Base-by-base conservation (phyloP, 1,140 invertebrate species). In the Drosophila ananassae region DNA sequence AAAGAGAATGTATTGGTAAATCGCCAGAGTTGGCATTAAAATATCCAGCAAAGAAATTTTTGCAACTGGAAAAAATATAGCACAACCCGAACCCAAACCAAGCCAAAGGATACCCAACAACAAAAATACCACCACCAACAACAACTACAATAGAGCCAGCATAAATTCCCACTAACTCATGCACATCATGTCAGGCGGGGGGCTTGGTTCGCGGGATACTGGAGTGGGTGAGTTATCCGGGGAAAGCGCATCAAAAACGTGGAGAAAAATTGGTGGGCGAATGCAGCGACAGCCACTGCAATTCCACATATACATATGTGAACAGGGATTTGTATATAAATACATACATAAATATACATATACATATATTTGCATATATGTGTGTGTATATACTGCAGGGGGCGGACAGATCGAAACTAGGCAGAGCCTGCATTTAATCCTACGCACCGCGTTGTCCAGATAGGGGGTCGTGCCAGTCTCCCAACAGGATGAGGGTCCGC, bases 241-340 rank as follows among this genome's bases (percentile, higher is more conserved):
- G 69, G 41, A 46, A 67, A 74, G 56, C 61, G 81, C 81, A 85
- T 72, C 82, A 64, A 67, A 74, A 87, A 81, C 67, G 62, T 74
- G 75, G 79, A 76, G 79, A 89, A 89, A 83, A 83, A 72, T 72
- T 54, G 52, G 37, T 61, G 57, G 48, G 41, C 59, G 41, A 79
- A 9, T 67, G 62, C 64, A 62, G 69, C 62, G 59, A 61, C 72
- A 51, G 54, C 24, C 44, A 37, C 39, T 46, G 46, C 54, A 56
- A 48, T 22, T 59, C 21, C 39, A 28, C 41, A 37, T 47, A 28
- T 39, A 30, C 41, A 24, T 57, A 25, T 58, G 47, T 50, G 34
- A 44, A 56, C 13, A 61, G 37, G 53, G 48, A 69, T 66, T 58
- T 32, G 55, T 58, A 56, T n/a, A 66, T 25, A 4, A 17, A 55